A percentile compares a stretch with the other conserved stretches of the same genome.
Evolutionary conservation across 2,797 vertebrate species (phyloP).

Genomic region (Onychomys arenicola): DNA sequence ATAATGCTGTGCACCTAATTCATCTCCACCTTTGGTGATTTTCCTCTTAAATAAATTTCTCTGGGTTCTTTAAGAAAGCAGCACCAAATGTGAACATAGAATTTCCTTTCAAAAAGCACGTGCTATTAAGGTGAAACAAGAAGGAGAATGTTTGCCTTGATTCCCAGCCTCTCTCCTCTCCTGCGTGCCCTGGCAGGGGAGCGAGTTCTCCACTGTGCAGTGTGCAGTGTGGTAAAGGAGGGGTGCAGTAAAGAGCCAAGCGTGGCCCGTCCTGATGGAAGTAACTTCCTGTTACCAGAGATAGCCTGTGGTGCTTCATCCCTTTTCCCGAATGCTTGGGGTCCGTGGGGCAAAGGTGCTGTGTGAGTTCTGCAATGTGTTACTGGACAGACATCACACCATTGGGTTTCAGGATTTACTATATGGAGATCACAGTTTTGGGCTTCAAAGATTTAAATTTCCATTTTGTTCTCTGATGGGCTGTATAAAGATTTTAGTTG

Average conservation of each 20-base stretch:
- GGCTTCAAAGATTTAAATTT: neutral
- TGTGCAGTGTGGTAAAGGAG: neutral
- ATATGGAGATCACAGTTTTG: neutral
- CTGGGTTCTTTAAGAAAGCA: neutral
- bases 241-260: neutral
- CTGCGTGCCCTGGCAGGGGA: neutral
- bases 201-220: neutral
- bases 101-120: slow-evolving; percentile 44
- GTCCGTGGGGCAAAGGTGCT: neutral
- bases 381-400: neutral
- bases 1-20: neutral
- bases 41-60: slow-evolving; percentile 58
- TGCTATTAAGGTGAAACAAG: slow-evolving; percentile 16
- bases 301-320: neutral
- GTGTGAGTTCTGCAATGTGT: neutral
- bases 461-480: slow-evolving; percentile 27
- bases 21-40: slow-evolving; percentile 47
- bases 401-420: neutral
- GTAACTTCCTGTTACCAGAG: slow-evolving; percentile 26
- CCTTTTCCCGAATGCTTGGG: neutral
- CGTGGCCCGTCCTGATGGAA: neutral
- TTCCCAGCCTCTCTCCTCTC: neutral
- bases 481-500: neutral
- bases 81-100: slow-evolving; percentile 45
- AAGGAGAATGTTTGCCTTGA: neutral